phyloP scores from a whole-genome alignment of 64 coral and sea anemone species.

The Montipora foliosa region DNA sequence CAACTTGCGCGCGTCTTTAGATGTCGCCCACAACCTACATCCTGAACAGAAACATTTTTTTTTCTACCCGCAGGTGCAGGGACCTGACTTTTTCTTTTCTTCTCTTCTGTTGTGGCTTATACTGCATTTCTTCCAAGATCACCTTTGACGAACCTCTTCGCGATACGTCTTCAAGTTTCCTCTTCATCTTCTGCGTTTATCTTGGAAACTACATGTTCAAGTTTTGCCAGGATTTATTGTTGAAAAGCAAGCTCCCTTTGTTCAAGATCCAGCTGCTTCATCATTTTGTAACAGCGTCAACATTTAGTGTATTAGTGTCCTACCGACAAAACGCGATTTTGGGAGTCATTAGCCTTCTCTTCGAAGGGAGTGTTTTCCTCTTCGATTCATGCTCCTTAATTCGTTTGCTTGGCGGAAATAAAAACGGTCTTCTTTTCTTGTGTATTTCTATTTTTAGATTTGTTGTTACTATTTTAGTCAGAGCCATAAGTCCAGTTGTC shows the following conservation, averaged over 20 bases:
- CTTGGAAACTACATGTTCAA: conserved; percentile 90
- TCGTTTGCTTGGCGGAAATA: conserved; percentile 53
- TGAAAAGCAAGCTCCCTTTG: conserved; percentile 56
- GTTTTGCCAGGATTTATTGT: conserved; percentile 68
- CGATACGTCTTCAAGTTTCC: conserved; percentile 35
- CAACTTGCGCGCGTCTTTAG: too few species aligned
- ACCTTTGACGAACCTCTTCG: conserved; percentile 70
- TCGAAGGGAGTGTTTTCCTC: conserved; percentile 74
- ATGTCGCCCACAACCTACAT: too few species aligned
- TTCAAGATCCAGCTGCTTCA: conserved; percentile 84
- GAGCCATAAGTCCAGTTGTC: conserved; percentile 59
- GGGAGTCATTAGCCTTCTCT: conserved; percentile 79
- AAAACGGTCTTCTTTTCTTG: conserved; percentile 44
- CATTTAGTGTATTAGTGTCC: conserved; percentile 61
- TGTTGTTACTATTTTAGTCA: conserved; percentile 52
- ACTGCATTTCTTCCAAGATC: conserved; percentile 23
- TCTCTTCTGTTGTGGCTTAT: conserved; percentile 62
- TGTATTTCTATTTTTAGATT: conserved; percentile 40
- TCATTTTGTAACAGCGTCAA: conserved; percentile 73
- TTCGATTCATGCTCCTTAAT: conserved; percentile 64
- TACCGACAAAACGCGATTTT: conserved; percentile 86
- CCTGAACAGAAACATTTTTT: background rate
- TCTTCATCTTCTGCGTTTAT: conserved; percentile 74
- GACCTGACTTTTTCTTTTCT: conserved; percentile 69
- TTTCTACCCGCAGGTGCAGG: conserved; percentile 67